Percentiles rank a stretch among this genome's conserved stretches.
phyloP scores from a whole-genome alignment of 30 jellyfish, hydroid and myxozoan species.

The Catostylus mosaicus region DNA sequence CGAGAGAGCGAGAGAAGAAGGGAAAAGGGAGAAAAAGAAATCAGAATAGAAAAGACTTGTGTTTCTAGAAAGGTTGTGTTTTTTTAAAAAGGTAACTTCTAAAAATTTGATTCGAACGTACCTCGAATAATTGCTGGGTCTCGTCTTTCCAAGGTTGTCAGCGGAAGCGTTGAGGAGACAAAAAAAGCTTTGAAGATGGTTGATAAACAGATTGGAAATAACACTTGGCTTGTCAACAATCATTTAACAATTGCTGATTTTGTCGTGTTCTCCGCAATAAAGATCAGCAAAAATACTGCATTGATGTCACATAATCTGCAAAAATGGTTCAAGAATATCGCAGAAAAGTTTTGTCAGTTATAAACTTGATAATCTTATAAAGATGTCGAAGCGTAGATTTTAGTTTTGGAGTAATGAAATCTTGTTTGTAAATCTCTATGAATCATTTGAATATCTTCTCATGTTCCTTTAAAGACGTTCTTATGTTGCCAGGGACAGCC shows the following conservation, averaged over 20 bases:
- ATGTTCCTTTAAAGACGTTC: no score
- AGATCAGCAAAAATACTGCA: neutral
- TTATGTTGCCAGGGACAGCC: no score
- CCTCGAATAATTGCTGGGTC: no score
- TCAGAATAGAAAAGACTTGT: neutral
- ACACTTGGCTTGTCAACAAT: constrained; percentile 36
- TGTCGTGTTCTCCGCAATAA: constrained; percentile 71
- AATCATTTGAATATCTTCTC: no score
- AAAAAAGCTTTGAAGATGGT: constrained; percentile 34
- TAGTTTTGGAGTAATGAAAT: no score
- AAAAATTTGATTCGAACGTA: no score
- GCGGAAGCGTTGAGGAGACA: constrained; percentile 65
- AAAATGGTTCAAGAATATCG: constrained; percentile 63
- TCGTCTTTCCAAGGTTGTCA: constrained; percentile 51
- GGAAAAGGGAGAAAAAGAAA: neutral
- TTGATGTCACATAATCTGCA: constrained; percentile 71
- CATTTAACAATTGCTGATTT: constrained; percentile 77
- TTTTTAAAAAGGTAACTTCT: neutral
- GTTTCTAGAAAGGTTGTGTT: neutral
- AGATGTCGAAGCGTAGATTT: no score
- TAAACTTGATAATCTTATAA: no score
- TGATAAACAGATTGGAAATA: constrained; percentile 61
- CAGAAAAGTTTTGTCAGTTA: neutral
- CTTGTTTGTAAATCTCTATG: no score
- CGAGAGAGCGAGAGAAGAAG: neutral